Evolutionary conservation across 2,888 invertebrate species (phyloP), one percentile per base, ranked within the genome.

Genomic region (Nephrotoma flavescens): DNA sequence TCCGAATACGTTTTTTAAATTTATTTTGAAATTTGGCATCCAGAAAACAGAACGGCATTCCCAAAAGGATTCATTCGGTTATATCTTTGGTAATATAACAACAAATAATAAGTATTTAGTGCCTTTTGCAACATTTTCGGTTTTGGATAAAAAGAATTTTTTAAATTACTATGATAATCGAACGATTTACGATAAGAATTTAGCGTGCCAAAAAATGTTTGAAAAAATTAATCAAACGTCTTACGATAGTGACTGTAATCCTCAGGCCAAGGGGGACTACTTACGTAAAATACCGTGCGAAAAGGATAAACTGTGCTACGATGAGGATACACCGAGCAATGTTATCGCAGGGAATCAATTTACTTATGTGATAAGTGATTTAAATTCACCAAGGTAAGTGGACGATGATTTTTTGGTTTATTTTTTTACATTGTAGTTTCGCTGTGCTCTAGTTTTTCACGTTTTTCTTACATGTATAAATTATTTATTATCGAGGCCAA

Each of bases 11-110:
- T 97, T 97, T 91, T 98, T 98, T 91, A 96, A 96, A 92, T 98
- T 99, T 92, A 93, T 99, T 86, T 94, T 97, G 41, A 98, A 98
- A 92, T 99, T 98, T 92, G 99, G 98, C 87, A 97, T 99, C 91
- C 98, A 99, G 92, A 98, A 98, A 92, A 98, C 98, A 12, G 97
- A 97, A 91, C 94, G 95, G 83, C 96, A 97, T 91, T 95, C 95
- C 89, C 94, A 95, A 89, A 95, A 95, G 89, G 95, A 96, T 90
- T 97, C 98, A 88, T 96, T 96, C 92, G 99, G 99, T 86, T 99
- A 97, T 91, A 97, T 99, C 89, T 99, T 97, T 91, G 99, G 99
- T 12, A 99, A 99, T 91, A 94, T 99, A 85, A 97, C 98, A 42
- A 94, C 96, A 0, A 93, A 92, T 88, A 92, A 93, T 85, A 93